Conservation (phyloP, 2,113 vertebrate species). For the Microcebus tavaratra region DNA sequence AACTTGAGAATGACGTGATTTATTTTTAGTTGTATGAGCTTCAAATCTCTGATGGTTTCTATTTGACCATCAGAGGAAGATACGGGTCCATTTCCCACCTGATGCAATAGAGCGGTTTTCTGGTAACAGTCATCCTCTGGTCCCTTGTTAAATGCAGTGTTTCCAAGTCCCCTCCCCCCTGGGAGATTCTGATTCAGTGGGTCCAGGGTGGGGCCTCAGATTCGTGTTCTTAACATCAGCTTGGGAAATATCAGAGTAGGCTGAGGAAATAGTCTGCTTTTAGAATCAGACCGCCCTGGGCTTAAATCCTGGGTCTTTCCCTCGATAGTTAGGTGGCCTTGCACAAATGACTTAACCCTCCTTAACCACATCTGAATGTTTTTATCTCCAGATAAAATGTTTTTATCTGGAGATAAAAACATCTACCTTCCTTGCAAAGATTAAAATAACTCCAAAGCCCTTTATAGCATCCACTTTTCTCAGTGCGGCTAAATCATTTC, state of each 20-base stretch:
- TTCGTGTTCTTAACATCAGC: background rate
- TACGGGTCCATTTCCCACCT: background rate
- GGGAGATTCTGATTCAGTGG: background rate
- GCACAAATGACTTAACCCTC: slow-evolving; percentile 29
- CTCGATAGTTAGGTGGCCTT: background rate
- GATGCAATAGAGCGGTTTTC: background rate
- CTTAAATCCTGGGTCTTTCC: slow-evolving; percentile 16
- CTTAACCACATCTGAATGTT: background rate
- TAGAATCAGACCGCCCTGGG: background rate
- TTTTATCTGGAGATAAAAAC: background rate
- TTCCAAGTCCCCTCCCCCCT: background rate
- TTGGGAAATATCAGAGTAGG: background rate
- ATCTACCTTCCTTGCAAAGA: background rate
- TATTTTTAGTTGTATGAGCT: background rate
- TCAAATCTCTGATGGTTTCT: background rate
- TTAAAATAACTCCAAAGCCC: background rate
- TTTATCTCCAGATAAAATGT: background rate
- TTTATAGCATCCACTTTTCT: background rate
- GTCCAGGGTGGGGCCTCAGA: background rate
- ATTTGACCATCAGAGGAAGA: background rate
- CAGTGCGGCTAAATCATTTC: background rate
- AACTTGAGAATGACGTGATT: background rate
- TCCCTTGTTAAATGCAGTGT: background rate
- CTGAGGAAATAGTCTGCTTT: background rate
- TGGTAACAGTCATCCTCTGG: background rate